These are phyloP conservation scores for Meteorus cinctellus DNA, from an alignment of 2,888 invertebrate species.

Conservation along the genomic window DNA sequence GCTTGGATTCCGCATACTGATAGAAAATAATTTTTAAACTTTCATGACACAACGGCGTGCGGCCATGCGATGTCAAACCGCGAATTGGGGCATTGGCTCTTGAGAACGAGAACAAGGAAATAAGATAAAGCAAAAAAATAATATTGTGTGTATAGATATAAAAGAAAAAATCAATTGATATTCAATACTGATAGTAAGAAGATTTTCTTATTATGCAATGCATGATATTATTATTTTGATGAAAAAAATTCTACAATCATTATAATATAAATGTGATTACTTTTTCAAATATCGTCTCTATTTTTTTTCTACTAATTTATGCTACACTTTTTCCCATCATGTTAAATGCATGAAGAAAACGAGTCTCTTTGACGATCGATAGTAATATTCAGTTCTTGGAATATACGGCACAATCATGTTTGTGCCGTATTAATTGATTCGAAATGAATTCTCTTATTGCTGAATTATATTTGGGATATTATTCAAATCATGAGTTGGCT, in stretches of 20 bases:
- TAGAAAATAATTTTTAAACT: slow-evolving; percentile 63
- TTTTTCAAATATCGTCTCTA: background rate
- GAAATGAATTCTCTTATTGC: background rate
- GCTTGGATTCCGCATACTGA: slow-evolving; percentile 57
- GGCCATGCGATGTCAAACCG: slow-evolving; percentile 17
- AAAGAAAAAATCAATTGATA: background rate
- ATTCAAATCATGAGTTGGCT: background rate
- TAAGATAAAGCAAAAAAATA: slow-evolving; percentile 27
- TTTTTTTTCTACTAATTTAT: background rate
- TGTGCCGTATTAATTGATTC: background rate
- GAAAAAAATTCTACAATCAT: slow-evolving; percentile 5
- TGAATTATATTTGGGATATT: background rate
- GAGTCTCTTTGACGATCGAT: background rate
- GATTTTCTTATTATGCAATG: background rate
- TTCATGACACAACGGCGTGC: slow-evolving; percentile 43
- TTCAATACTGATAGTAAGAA: background rate
- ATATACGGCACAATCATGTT: background rate
- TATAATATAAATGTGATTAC: background rate
- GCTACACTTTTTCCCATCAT: too few relatives aligned
- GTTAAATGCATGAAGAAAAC: background rate
- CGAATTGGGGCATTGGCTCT: slow-evolving; percentile 34
- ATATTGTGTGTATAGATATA: background rate
- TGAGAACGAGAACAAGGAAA: slow-evolving; percentile 13
- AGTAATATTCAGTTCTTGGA: background rate
- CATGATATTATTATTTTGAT: background rate